phyloP scores from a whole-genome alignment of 2,888 invertebrate genomes.

The Anthrax anthrax region DNA sequence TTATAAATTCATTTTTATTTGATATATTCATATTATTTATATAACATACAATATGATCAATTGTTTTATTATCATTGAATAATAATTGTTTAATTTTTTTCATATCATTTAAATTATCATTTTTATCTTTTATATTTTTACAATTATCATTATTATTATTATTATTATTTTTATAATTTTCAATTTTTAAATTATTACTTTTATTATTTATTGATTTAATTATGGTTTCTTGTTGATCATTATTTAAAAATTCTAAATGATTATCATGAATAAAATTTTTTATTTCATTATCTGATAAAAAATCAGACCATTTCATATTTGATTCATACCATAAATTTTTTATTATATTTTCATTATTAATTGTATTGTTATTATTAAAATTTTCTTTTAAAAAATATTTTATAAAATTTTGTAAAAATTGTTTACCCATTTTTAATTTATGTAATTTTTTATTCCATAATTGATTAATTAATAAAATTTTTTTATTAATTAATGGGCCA shows the following conservation, averaged over 20 bases:
- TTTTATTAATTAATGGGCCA: slow-evolving; percentile 38
- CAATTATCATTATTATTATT: not conserved
- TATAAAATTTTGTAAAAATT: slow-evolving; percentile 44
- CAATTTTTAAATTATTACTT: not conserved
- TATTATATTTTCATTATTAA: slow-evolving; percentile 37
- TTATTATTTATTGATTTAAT: not conserved
- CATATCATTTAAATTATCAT: not conserved
- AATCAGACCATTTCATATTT: slow-evolving; percentile 38
- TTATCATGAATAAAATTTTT: slow-evolving; percentile 37
- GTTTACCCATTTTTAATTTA: slow-evolving; percentile 18
- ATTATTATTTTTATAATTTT: not conserved
- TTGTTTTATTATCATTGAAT: slow-evolving; percentile 35
- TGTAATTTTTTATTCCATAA: slow-evolving; percentile 23
- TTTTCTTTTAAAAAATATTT: slow-evolving; percentile 41
- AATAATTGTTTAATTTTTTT: slow-evolving; percentile 39
- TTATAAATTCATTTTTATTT: slow-evolving; percentile 46
- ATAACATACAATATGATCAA: slow-evolving; percentile 45
- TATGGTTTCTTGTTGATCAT: not conserved
- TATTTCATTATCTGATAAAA: slow-evolving; percentile 30
- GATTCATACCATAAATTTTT: slow-evolving; percentile 40
- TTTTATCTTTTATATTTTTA: not conserved
- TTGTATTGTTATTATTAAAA: slow-evolving; percentile 32
- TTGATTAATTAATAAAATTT: slow-evolving; percentile 33
- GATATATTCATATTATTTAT: slow-evolving; percentile 34
- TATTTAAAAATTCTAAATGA: slow-evolving; percentile 11